Conservation (phyloP, 2,888 invertebrate genomes). For the Ochropleura leucogaster region DNA sequence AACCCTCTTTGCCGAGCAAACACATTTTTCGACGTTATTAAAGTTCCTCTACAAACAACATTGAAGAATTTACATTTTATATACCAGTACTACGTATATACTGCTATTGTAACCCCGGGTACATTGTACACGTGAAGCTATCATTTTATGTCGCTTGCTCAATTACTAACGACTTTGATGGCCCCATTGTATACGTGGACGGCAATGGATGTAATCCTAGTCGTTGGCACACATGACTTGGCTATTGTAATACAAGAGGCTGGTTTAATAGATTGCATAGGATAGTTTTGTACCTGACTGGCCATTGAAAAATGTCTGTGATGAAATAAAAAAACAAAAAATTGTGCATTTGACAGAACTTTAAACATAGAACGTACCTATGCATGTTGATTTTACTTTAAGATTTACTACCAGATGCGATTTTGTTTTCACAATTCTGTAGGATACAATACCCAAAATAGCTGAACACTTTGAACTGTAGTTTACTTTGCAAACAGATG, state of each 20-base stretch:
- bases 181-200: constrained; percentile 43
- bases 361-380: constrained; percentile 14
- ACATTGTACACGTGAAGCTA: constrained; percentile 32
- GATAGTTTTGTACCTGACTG: constrained; percentile 20
- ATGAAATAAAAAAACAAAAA: constrained; percentile 9
- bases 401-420: constrained; percentile 6
- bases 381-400: constrained; percentile 12
- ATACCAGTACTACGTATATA: constrained; percentile 23
- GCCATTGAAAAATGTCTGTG: neutral
- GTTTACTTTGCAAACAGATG: constrained; percentile 7
- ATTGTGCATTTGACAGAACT: constrained; percentile 16
- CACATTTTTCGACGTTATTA: constrained; percentile 50
- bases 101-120: constrained; percentile 28
- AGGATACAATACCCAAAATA: constrained; percentile 21
- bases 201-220: constrained; percentile 48
- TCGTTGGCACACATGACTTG: constrained; percentile 15
- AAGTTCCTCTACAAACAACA: constrained; percentile 50
- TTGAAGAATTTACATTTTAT: constrained; percentile 40
- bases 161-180: constrained; percentile 53
- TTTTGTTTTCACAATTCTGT: constrained; percentile 23
- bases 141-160: constrained; percentile 48
- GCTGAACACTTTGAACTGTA: neutral
- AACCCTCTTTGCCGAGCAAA: constrained; percentile 18
- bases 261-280: neutral
- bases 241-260: constrained; percentile 17